Evolutionary conservation across 2,888 invertebrate genomes (phyloP).

Genomic region (Amiota communis): DNA sequence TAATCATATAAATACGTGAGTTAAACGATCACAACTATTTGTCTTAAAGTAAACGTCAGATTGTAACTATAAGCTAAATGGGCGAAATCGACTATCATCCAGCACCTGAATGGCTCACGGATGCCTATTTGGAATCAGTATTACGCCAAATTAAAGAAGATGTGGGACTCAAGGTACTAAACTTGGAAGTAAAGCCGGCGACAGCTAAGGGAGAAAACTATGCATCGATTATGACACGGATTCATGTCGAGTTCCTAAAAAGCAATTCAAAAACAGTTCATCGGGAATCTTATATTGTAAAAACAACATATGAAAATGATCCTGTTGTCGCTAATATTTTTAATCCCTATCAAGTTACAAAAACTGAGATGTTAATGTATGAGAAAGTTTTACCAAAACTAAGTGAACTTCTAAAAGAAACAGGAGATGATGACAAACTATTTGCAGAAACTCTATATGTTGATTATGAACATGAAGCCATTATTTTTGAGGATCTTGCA

Average conservation of each 20-base stretch:
- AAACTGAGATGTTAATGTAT: conserved; percentile 67
- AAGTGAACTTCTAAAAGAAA: conserved; percentile 46
- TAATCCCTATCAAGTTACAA: conserved; percentile 53
- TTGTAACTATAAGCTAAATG: conserved; percentile 45
- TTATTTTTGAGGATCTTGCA: conserved; percentile 63
- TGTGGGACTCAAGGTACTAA: conserved; percentile 45
- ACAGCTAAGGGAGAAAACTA: conserved; percentile 65
- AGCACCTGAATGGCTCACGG: conserved; percentile 59
- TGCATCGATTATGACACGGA: conserved; percentile 61
- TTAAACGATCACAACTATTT: neutral
- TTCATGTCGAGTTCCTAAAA: conserved; percentile 45
- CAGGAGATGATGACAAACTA: conserved; percentile 52
- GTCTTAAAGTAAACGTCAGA: neutral
- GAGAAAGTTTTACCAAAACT: conserved; percentile 61
- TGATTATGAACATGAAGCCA: conserved; percentile 59
- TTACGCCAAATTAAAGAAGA: conserved; percentile 55
- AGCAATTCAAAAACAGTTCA: conserved; percentile 37
- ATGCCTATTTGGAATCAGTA: conserved; percentile 56
- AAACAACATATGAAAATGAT: conserved; percentile 61
- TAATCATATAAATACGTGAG: neutral
- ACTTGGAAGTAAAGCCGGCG: conserved; percentile 53
- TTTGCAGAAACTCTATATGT: conserved; percentile 62
- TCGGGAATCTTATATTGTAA: conserved; percentile 55
- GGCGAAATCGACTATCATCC: conserved; percentile 49
- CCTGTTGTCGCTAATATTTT: conserved; percentile 50